Percentiles rank a stretch among this genome's conserved stretches.
These are phyloP conservation scores for Drosophila sproati DNA, from an alignment of 1,140 invertebrate genomes.

Conservation along the genomic window DNA sequence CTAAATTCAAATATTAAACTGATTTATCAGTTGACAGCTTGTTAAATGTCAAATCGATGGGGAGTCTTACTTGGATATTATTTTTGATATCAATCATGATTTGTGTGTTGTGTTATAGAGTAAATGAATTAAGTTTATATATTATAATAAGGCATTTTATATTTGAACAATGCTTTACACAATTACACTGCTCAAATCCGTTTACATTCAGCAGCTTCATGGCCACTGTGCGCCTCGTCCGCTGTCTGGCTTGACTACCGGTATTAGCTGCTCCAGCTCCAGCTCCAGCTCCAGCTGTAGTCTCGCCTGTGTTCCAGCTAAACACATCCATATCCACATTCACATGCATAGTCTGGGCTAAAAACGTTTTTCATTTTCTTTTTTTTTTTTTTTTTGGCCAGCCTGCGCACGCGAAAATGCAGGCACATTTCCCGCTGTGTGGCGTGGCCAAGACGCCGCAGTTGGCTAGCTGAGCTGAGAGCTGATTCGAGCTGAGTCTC, in stretches of 20 bases:
- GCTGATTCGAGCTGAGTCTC: conserved; percentile 12
- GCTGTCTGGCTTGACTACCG: conserved; percentile 59
- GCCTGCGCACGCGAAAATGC: conserved; percentile 69
- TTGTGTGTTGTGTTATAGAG: no score
- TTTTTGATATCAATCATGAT: no score
- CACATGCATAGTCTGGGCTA: neutral
- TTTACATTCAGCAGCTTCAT: neutral
- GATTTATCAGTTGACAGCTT: no score
- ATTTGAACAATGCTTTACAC: no score
- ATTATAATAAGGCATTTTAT: no score
- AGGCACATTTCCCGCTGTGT: conserved; percentile 74
- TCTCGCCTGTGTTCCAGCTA: conserved; percentile 16
- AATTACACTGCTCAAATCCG: no score
- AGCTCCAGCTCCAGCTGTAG: conserved; percentile 26
- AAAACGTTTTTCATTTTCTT: neutral
- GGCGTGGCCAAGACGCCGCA: conserved; percentile 37
- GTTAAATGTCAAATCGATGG: no score
- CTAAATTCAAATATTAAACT: no score
- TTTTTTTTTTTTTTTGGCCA: conserved; percentile 9
- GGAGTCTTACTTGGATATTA: no score
- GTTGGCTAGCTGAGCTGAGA: no score
- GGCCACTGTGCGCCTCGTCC: conserved; percentile 38
- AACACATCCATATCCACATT: neutral
- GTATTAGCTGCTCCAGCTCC: conserved; percentile 57
- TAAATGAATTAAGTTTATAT: no score